Conservation (phyloP, 2,113 vertebrate species). For the Tangachromis dhanisi region DNA sequence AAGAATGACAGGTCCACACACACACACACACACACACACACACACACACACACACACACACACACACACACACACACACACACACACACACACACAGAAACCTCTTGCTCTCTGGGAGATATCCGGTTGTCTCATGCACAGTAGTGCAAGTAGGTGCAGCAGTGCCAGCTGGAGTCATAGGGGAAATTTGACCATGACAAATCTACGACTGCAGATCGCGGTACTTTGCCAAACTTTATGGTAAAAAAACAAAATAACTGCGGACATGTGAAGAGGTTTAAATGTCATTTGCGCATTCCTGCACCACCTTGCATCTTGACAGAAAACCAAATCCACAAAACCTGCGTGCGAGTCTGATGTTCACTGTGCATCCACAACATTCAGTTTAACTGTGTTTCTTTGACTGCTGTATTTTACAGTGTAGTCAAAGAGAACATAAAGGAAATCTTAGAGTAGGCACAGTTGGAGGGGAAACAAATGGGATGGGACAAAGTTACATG, state of each 20-base stretch:
- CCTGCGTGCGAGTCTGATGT: background rate
- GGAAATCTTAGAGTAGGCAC: background rate
- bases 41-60: background rate
- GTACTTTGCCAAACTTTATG: constrained; percentile 14
- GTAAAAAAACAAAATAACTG: background rate
- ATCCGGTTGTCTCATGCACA: constrained; percentile 40
- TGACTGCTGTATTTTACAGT: background rate
- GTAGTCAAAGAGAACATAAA: background rate
- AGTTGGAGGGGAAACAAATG: background rate
- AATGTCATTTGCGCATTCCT: background rate
- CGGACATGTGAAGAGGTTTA: background rate
- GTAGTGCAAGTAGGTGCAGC: background rate
- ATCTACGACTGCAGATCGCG: constrained; percentile 21
- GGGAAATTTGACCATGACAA: constrained; percentile 25
- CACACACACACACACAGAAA: background rate
- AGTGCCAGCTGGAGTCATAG: constrained; percentile 30
- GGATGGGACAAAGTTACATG: background rate
- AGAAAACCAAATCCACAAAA: background rate
- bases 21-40: background rate
- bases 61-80: background rate
- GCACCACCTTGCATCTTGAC: background rate
- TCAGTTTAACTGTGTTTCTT: background rate
- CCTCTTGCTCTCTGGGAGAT: constrained; percentile 21
- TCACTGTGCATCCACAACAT: background rate
- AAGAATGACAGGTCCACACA: constrained; percentile 24